phyloP scores from a whole-genome alignment of 2,113 vertebrate genomes.

The Vulpes ferrilata region DNA sequence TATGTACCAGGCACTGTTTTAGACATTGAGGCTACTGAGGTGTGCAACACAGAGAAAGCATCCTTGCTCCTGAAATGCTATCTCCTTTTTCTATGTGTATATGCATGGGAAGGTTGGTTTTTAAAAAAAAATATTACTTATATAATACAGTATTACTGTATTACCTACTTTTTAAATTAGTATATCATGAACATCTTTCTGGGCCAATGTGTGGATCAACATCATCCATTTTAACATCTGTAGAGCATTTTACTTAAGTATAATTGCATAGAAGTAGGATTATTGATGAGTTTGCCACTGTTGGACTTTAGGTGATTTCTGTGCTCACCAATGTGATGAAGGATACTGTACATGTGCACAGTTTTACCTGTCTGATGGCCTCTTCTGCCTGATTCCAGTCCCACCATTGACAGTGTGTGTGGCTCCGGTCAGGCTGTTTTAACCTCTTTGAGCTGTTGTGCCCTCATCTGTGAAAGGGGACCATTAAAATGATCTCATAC shows the following conservation, averaged over 20 bases:
- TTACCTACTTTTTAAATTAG: background rate
- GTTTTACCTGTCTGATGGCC: background rate
- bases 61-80: background rate
- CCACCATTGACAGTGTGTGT: background rate
- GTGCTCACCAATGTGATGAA: background rate
- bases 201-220: background rate
- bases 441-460: background rate
- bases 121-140: background rate
- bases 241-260: background rate
- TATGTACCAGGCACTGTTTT: background rate
- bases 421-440: background rate
- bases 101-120: background rate
- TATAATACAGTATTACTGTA: background rate
- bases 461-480: background rate
- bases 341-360: background rate
- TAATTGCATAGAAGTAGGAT: background rate
- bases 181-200: background rate
- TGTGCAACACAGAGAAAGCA: background rate
- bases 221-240: background rate
- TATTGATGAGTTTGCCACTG: background rate
- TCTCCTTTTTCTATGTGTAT: background rate
- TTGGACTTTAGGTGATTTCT: background rate
- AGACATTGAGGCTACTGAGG: background rate
- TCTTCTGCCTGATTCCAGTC: background rate
- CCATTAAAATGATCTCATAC: background rate